A percentile compares a stretch with the other conserved stretches of the same genome.
These are phyloP conservation scores for Agrenia bidenticulata DNA, from an alignment of 2,888 invertebrate genomes.

Conservation along the genomic window DNA sequence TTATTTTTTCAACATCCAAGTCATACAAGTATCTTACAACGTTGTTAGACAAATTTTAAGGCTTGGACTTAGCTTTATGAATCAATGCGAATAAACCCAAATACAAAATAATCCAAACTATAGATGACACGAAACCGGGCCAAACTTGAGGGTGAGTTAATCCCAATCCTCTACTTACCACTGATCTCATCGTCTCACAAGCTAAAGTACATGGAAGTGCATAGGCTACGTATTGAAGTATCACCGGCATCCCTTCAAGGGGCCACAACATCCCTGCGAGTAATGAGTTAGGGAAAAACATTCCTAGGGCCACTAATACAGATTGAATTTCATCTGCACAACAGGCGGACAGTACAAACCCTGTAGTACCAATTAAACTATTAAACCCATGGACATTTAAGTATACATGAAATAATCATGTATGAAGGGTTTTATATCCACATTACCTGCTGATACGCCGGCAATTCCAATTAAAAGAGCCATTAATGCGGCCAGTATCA, in stretches of 20 bases:
- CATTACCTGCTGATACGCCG: constrained; percentile 91
- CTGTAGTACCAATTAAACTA: constrained; percentile 55
- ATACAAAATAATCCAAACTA: constrained; percentile 36
- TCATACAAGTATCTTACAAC: too few relatives aligned
- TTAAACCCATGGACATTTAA: not conserved
- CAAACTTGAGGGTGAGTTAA: constrained; percentile 14
- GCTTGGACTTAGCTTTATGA: constrained; percentile 25
- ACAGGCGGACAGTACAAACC: constrained; percentile 86
- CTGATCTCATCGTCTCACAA: constrained; percentile 22
- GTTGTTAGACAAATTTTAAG: too few relatives aligned
- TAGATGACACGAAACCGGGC: constrained; percentile 27
- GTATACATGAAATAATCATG: not conserved
- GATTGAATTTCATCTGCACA: constrained; percentile 89
- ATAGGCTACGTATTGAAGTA: constrained; percentile 33
- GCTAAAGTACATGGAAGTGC: constrained; percentile 24
- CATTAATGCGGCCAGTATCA: constrained; percentile 77
- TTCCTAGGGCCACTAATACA: constrained; percentile 86
- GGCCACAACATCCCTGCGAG: constrained; percentile 43
- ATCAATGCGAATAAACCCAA: constrained; percentile 28
- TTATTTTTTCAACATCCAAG: too few relatives aligned
- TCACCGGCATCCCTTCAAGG: constrained; percentile 29
- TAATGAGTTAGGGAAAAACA: constrained; percentile 56
- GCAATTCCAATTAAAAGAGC: constrained; percentile 87
- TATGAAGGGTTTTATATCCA: constrained; percentile 32
- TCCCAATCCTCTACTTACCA: constrained; percentile 18